Evolutionary conservation across 2,113 vertebrate genomes (phyloP), one percentile per base, ranked within the genome.

Genomic region (Microcebus lehilahytsara): DNA sequence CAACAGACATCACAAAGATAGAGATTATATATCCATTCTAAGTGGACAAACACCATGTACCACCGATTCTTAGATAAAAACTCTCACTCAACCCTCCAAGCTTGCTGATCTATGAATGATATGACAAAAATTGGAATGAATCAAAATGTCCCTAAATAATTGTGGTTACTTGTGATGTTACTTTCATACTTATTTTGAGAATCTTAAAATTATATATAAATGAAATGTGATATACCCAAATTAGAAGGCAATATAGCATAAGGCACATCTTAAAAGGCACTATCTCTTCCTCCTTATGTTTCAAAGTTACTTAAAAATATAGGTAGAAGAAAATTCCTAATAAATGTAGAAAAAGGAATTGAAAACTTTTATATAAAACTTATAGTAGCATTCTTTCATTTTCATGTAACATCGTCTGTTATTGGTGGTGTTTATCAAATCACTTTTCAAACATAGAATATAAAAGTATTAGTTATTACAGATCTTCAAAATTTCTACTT

Each of bases 271-370:
- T 86, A 78, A 95, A 97, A 88, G 5, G 49, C 13, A 91, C 7
- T 75, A 7, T 83, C 37, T 81, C 51, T 72, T 90, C 27, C 19
- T 72, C 9, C 20, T 72, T 77, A 71, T 37, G n/a, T 40, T 71
- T 40, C 19, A 37, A 37, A 71, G 20, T 71, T 40, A 53, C 16
- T 53, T 53, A 93, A 90, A 89, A 42, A 79, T 32, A 78, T 5
- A 72, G 16, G 30, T 58, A 83, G 27, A 77, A 87, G 49, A 93
- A 91, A 96, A 93, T 85, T n/a, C 19, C 23, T 75, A 89, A 72
- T 53, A 53, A 53, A 46, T 89, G 30, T 16, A 42, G 53, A 53
- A 89, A 94, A 89, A 89, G 19, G 2, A 93, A 83, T 74, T 85
- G 77, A 30, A 85, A 67, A 92, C 2, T 80, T 80, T 86, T 66